phyloP scores from a whole-genome alignment of 2,797 vertebrate species.

The Darevskia nairensis region DNA sequence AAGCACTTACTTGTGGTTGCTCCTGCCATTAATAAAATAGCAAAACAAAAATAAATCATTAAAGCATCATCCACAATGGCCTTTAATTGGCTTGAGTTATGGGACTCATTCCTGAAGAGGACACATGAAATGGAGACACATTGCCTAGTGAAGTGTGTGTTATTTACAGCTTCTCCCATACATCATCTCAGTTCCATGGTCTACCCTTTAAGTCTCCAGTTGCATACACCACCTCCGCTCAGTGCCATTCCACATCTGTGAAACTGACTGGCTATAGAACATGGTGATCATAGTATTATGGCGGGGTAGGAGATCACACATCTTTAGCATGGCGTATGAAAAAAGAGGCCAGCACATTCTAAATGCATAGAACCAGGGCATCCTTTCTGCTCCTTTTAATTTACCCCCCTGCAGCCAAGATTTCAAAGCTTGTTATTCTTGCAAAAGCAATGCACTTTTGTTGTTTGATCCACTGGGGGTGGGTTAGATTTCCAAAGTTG shows the following conservation, averaged over 20 bases:
- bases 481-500: not conserved
- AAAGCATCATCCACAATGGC: conserved; percentile 69
- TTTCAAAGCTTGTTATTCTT: conserved; percentile 22
- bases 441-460: not conserved
- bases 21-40: not conserved
- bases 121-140: conserved; percentile 34
- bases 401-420: not conserved
- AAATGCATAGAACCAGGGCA: not conserved
- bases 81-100: conserved; percentile 52
- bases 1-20: not conserved
- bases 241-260: conserved; percentile 21
- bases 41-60: conserved; percentile 11
- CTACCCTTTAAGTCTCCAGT: conserved; percentile 23
- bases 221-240: conserved; percentile 20
- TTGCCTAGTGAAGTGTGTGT: not conserved
- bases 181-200: conserved; percentile 19
- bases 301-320: conserved; percentile 22
- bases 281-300: conserved; percentile 46
- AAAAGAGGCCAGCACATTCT: conserved; percentile 15
- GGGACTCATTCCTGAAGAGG: conserved; percentile 60
- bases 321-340: conserved; percentile 47
- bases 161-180: conserved; percentile 37
- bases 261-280: conserved; percentile 28
- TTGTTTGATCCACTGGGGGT: conserved; percentile 25
- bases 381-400: conserved; percentile 39